These are phyloP conservation scores for Trichogramma pretiosum DNA, from an alignment of 1,140 invertebrate species.

Conservation along the genomic window DNA sequence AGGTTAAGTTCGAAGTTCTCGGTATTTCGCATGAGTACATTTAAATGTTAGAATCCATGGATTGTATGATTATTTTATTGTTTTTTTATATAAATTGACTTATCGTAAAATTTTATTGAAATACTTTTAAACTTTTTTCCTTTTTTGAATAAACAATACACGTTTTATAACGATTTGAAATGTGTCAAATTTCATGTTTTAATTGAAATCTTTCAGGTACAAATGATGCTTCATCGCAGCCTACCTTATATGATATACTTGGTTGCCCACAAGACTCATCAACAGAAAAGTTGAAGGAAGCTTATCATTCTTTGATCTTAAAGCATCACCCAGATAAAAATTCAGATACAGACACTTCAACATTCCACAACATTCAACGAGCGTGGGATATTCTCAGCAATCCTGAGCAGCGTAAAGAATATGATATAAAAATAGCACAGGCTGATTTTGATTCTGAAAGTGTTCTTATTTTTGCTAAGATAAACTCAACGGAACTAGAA, in stretches of 20 bases:
- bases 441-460: constrained; percentile 44
- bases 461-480: constrained; percentile 48
- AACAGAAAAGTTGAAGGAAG: constrained; percentile 52
- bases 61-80: no score
- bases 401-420: constrained; percentile 45
- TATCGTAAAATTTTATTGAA: no score
- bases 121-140: no score
- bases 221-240: background rate
- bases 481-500: constrained; percentile 46
- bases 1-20: no score
- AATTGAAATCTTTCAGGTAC: background rate
- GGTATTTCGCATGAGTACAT: no score
- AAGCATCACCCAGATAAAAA: constrained; percentile 58
- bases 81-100: no score
- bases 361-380: constrained; percentile 50
- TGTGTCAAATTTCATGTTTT: no score
- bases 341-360: constrained; percentile 18
- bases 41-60: no score
- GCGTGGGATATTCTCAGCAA: constrained; percentile 57
- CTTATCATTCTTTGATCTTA: constrained; percentile 52
- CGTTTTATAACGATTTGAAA: no score
- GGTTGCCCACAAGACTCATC: constrained; percentile 47
- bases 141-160: no score
- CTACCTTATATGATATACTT: constrained; percentile 52
- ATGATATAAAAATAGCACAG: constrained; percentile 49